Evolutionary conservation across 2,113 vertebrate species (phyloP).

Genomic region (Galeopterus variegatus): DNA sequence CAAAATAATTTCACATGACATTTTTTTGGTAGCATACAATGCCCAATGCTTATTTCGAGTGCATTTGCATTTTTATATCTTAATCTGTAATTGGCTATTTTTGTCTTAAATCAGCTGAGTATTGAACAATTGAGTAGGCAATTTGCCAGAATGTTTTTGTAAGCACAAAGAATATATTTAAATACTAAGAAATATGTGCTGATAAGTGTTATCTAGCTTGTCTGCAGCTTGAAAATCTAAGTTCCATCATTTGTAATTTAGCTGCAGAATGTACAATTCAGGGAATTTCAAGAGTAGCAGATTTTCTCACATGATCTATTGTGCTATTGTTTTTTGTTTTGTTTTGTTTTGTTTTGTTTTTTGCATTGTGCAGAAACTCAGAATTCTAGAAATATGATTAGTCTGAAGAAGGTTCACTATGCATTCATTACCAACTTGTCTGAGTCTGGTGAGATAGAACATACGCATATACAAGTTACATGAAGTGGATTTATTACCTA

Average conservation of each 20-base stretch:
- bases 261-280: not conserved
- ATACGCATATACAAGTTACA: not conserved
- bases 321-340: not conserved
- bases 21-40: not conserved
- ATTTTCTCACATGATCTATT: not conserved
- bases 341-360: not conserved
- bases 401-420: not conserved
- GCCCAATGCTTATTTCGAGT: not conserved
- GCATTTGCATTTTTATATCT: slow-evolving; percentile 40
- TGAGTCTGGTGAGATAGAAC: not conserved
- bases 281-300: not conserved
- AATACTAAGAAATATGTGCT: not conserved
- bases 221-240: not conserved
- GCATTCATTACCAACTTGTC: not conserved
- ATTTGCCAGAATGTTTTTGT: slow-evolving; percentile 7
- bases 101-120: slow-evolving; percentile 17
- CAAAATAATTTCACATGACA: slow-evolving; percentile 15
- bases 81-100: not conserved
- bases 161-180: slow-evolving; percentile 51
- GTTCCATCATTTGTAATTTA: not conserved
- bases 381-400: not conserved
- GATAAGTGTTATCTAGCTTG: not conserved
- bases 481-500: not conserved
- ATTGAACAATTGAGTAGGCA: not conserved
- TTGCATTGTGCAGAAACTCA: not conserved